Evolutionary conservation across 2,888 invertebrate species (phyloP), one percentile per base, ranked within the genome.

Genomic region (Stictocephala bisonia): DNA sequence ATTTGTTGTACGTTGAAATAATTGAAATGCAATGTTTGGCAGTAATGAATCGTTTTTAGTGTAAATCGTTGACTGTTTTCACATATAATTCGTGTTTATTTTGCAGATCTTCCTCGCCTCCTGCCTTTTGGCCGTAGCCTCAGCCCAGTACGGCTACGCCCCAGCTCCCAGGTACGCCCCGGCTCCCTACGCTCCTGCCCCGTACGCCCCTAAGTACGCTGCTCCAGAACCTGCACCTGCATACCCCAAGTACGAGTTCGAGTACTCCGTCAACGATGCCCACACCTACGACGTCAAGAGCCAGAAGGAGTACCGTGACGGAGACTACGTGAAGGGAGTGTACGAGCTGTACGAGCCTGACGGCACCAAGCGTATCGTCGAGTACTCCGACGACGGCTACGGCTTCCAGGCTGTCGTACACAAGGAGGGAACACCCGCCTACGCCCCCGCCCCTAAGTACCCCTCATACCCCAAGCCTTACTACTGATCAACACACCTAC

Each of bases 401-500:
- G 73, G 73, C 18, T 80, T 81, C 79, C 80, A 81, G 77, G 81
- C 81, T 71, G 79, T 81, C 75, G 80, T 81, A 22, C 79, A 79
- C 76, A 74, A 77, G 50, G 41, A 79, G 78, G 50, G 70, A 72
- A 18, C 73, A 72, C 66, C 69, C 76, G 72, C 75, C 75, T 75
- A 71, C 56, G 29, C 56, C 13, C 31, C 56, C n/a, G 56, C 56
- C 56, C 56, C 56, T 31, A 56, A 56, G 18, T 56, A 56, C 56
- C 56, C 56, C 13, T 56, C 56, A 29, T 56, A 56, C 56, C 56
- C 56, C 22, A 56, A 56, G 56, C 31, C 27, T 31, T 56, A n/a
- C n/a, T n/a, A n/a, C n/a, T n/a, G n/a, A n/a, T n/a, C n/a, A n/a
- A n/a, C n/a, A n/a, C n/a, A n/a, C n/a, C n/a, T n/a, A n/a, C n/a